phyloP scores from a whole-genome alignment of 2,888 invertebrate genomes.

The Nebria brevicollis region DNA sequence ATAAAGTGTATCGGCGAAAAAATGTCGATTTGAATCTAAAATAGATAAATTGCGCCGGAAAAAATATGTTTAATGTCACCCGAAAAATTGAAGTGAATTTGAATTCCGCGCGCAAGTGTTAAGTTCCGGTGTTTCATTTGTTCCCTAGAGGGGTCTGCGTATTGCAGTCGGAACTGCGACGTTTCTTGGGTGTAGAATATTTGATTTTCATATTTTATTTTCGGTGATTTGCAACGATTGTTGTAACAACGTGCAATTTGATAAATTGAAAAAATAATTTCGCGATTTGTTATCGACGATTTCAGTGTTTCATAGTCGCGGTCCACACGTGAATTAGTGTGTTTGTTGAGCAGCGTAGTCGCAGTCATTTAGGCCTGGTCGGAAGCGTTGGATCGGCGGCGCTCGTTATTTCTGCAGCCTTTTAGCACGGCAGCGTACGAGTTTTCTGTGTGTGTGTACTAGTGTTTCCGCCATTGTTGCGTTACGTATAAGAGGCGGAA shows the following conservation, averaged over 20 bases:
- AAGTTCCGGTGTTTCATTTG: conserved; percentile 26
- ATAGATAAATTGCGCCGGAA: background rate
- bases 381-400: conserved; percentile 43
- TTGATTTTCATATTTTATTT: conserved; percentile 9
- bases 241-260: background rate
- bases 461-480: conserved; percentile 46
- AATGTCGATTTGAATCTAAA: background rate
- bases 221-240: conserved; percentile 2
- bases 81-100: conserved; percentile 2
- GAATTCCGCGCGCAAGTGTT: conserved; percentile 5
- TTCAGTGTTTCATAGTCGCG: background rate
- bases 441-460: conserved; percentile 38
- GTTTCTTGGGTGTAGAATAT: conserved; percentile 33
- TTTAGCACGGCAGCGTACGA: conserved; percentile 28
- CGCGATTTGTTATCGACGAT: background rate
- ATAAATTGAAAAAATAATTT: background rate
- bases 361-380: conserved; percentile 42
- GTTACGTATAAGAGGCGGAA: conserved; percentile 38
- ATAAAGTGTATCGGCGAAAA: background rate
- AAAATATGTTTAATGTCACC: background rate
- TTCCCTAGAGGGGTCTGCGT: conserved; percentile 44
- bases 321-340: conserved; percentile 6
- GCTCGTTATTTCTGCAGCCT: conserved; percentile 33
- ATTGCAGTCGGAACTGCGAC: conserved; percentile 45
- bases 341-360: conserved; percentile 33